Conservation (phyloP, 2,888 invertebrate species). For the Dysmachus trigonus region DNA sequence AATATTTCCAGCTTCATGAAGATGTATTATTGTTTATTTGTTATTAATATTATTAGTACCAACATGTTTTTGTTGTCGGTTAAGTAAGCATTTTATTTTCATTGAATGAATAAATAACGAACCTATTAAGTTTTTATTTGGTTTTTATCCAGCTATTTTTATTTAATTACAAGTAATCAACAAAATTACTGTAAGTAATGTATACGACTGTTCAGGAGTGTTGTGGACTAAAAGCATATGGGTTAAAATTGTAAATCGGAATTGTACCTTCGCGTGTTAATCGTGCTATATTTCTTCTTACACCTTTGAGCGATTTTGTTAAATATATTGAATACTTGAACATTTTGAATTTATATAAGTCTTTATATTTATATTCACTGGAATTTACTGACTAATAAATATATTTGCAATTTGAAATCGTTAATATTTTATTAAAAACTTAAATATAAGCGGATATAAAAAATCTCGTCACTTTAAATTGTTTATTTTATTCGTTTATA, state of each 20-base stretch:
- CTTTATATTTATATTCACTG: slow-evolving; percentile 36
- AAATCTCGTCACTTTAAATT: too few species aligned
- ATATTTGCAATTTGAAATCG: slow-evolving; percentile 13
- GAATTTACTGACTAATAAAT: slow-evolving; percentile 37
- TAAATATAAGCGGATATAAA: neutral
- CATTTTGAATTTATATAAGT: slow-evolving; percentile 25
- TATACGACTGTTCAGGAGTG: neutral
- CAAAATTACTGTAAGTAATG: neutral
- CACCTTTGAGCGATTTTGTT: slow-evolving; percentile 15
- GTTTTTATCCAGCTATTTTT: neutral
- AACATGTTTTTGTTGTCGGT: neutral
- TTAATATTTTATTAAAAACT: neutral
- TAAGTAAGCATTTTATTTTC: neutral
- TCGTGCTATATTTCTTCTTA: neutral
- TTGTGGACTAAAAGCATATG: neutral
- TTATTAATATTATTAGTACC: neutral
- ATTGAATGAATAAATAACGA: neutral
- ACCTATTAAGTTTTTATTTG: neutral
- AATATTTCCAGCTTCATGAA: too few species aligned
- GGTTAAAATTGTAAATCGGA: neutral
- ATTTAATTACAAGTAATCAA: neutral
- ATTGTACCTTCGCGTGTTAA: slow-evolving; percentile 20
- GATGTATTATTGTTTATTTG: too few species aligned
- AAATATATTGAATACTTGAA: slow-evolving; percentile 33
- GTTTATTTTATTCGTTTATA: too few species aligned